Evolutionary conservation across 2,797 vertebrate species (phyloP).

Genomic region (Clarias platycephalus): DNA sequence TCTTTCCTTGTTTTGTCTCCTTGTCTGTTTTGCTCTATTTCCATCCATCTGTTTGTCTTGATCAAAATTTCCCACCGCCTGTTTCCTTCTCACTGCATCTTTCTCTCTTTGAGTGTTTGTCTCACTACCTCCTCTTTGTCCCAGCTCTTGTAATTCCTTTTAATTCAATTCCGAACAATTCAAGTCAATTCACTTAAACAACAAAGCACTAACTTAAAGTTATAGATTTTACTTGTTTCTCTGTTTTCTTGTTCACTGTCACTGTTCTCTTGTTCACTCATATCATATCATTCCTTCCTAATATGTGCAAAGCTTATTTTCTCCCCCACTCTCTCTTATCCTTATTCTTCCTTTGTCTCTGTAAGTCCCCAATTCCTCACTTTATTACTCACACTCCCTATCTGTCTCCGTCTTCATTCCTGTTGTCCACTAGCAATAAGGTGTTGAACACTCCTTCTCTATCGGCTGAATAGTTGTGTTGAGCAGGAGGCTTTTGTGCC

Average conservation of each 20-base stretch:
- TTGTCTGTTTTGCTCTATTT: slow-evolving; percentile 5
- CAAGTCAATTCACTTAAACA: not conserved
- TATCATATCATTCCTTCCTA: not conserved
- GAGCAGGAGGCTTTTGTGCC: slow-evolving; percentile 44
- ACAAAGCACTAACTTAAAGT: not conserved
- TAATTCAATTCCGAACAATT: not conserved
- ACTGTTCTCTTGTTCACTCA: not conserved
- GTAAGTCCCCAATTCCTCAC: not conserved
- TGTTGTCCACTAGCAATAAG: slow-evolving; percentile 29
- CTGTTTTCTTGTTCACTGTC: not conserved
- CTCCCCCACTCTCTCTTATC: not conserved
- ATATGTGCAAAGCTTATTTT: not conserved
- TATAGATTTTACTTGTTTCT: not conserved
- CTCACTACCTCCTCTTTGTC: not conserved
- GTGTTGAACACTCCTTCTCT: slow-evolving; percentile 44
- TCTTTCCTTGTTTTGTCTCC: not conserved
- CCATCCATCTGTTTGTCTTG: not conserved
- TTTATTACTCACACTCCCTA: not conserved
- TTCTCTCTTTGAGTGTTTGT: not conserved
- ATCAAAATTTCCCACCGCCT: not conserved
- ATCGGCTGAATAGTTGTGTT: slow-evolving; percentile 39
- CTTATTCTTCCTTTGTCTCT: not conserved
- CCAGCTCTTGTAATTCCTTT: not conserved
- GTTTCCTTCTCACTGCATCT: not conserved
- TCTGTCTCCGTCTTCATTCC: slow-evolving; percentile 9